Base-by-base conservation (phyloP, 2,113 vertebrate species). In the Rhynchopsitta pachyrhyncha region DNA sequence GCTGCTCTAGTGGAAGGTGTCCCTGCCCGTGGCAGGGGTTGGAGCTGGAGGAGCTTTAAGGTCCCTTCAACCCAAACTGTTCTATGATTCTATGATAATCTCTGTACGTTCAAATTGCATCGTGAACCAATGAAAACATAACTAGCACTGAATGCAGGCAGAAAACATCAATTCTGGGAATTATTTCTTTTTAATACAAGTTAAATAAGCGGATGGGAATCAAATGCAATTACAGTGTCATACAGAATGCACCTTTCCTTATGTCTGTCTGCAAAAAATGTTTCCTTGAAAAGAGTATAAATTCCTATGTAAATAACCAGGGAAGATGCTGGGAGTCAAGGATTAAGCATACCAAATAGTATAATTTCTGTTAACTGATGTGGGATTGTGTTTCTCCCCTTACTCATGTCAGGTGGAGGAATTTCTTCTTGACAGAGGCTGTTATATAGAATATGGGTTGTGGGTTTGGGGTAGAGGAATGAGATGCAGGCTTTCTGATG, bases 131-230 rank as follows among this genome's bases (percentile, higher is more conserved):
- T 59, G 3, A 90, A 75, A 68, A 37, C 6, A 14, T 13, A 41
- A 42, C 28, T 28, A 22, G 29, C 28, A 18, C 33, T 13, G 33
- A 59, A 69, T 12, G 17, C 17, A 52, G 55, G 49, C 55, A 70
- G 73, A 41, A 76, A 55, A 24, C 20, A 22, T 50, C 33, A 75
- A 17, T 80, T 83, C n/a, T 11, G 19, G 53, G 37, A 27, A 44
- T 42, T 85, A 24, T 37, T 62, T n/a, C 57, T 35, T 35, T 55
- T 67, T 78, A 73, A 18, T 44, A 37, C 22, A 37, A 39, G n/a
- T 70, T 78, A 87, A 90, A 80, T 79, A 87, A 90, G 55, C 73
- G 66, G 78, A 70, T 79, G 71, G 77, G 66, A 86, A 52, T 82
- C 49, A 86, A 31, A n/a, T 44, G 24, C 53, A 69, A 22, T 75